Conservation (phyloP, 2,797 vertebrate species). For the Falco berigora region DNA sequence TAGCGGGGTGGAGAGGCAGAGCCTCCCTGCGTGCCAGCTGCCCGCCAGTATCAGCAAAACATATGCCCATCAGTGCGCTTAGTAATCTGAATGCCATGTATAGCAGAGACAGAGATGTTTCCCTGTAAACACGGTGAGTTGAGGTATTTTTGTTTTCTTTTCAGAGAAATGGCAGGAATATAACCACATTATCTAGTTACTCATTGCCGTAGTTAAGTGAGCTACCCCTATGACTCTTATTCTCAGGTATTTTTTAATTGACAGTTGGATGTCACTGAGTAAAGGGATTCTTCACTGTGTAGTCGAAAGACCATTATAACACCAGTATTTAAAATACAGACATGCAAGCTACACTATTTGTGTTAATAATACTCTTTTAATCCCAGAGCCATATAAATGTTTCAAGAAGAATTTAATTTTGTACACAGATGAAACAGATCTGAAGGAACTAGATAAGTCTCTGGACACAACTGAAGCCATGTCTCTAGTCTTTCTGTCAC, state of each 20-base stretch:
- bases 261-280: not conserved
- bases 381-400: not conserved
- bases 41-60: fast-evolving
- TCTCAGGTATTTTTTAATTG: not conserved
- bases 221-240: not conserved
- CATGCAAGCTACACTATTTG: not conserved
- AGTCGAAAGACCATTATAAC: not conserved
- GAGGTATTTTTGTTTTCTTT: not conserved
- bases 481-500: not conserved
- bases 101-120: not conserved
- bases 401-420: not conserved
- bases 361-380: not conserved
- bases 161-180: not conserved
- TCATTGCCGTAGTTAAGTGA: not conserved
- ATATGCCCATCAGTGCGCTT: not conserved
- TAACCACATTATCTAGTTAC: not conserved
- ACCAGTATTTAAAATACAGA: not conserved
- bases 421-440: not conserved
- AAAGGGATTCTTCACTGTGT: not conserved
- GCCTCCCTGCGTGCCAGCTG: not conserved
- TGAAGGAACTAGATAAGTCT: not conserved
- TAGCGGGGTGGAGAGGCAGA: not conserved
- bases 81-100: not conserved
- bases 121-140: not conserved
- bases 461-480: not conserved